Evolutionary conservation across 1,140 invertebrate genomes (phyloP), one percentile per base, ranked within the genome.

Genomic region (Neodiprion lecontei): DNA sequence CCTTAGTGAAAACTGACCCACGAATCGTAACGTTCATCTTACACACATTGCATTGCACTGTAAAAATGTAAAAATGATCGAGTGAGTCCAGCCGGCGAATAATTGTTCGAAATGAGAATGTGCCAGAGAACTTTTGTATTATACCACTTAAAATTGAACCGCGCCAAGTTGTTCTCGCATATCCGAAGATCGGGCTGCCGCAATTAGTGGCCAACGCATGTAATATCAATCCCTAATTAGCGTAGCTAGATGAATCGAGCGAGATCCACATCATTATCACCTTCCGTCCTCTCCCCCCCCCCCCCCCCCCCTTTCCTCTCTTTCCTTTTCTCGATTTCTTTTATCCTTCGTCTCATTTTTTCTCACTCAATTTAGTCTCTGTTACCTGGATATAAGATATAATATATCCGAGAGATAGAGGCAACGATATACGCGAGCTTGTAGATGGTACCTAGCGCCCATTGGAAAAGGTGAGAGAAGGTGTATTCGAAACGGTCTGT

Each of bases 391-490:
- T 17, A 14, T 9, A 17, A 17, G 5, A 17, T 14, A 61, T 61
- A 40, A 1, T 40, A 40, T 40, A 40, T 40, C 28, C 5, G 5
- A 61, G 53, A 61, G 11, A 17, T 17, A 17, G 53, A 61, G 53
- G 53, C 8, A 17, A 61, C 8, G 9, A 61, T 61, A 61, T 17
- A 61, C 53, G n/a, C 53, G 53, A 61, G 28, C 28, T 40, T 40
- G 28, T 40, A 40, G 28, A 40, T 21, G 28, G 28, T 40, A 40
- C 28, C 28, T 72, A 72, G 73, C 69, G 73, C 69, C 75, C 77
- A 79, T 82, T 79, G 67, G 75, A 82, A 82, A 83, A 83, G 80
- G 81, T 81, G 81, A 82, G 28, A 40, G 81, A 82, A 83, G 81
- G 78, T 79, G 81, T 82, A 81, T 77, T 75, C 75, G 79, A 77